Evolutionary conservation across 2,113 vertebrate species (phyloP).

Genomic region (Tragelaphus imberbis): DNA sequence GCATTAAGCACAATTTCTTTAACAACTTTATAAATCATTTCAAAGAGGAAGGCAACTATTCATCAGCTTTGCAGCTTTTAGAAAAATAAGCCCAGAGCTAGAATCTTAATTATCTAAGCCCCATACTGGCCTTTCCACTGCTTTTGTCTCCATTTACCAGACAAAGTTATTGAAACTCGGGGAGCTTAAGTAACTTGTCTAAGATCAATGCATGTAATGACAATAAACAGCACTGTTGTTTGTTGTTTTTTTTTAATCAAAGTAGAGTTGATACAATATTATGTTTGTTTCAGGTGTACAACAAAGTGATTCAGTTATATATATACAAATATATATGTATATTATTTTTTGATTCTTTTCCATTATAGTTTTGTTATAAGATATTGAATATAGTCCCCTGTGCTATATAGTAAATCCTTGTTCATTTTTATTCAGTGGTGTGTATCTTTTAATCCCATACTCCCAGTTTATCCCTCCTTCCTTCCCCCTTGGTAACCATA

Average conservation of each 20-base stretch:
- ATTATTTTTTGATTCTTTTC: neutral
- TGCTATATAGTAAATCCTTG: neutral
- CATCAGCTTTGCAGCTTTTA: neutral
- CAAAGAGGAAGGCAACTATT: neutral
- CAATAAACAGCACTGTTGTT: neutral
- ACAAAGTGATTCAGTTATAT: neutral
- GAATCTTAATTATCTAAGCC: slow-evolving; percentile 23
- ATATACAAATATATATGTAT: neutral
- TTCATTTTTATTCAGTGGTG: neutral
- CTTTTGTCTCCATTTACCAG: slow-evolving; percentile 23
- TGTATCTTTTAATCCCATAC: neutral
- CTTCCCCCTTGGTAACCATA: neutral
- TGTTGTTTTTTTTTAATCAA: neutral
- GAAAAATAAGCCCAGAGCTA: neutral
- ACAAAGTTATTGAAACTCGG: neutral
- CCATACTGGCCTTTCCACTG: neutral
- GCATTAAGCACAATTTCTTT: slow-evolving; percentile 8
- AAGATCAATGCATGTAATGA: neutral
- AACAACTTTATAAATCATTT: slow-evolving; percentile 16
- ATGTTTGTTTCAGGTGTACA: neutral
- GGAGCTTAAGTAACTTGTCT: neutral
- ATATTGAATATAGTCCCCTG: neutral
- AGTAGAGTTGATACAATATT: neutral
- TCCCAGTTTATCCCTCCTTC: neutral
- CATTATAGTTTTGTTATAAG: neutral